phyloP scores from a whole-genome alignment of 2,888 invertebrate genomes.

The Thysanoteuthis rhombus region DNA sequence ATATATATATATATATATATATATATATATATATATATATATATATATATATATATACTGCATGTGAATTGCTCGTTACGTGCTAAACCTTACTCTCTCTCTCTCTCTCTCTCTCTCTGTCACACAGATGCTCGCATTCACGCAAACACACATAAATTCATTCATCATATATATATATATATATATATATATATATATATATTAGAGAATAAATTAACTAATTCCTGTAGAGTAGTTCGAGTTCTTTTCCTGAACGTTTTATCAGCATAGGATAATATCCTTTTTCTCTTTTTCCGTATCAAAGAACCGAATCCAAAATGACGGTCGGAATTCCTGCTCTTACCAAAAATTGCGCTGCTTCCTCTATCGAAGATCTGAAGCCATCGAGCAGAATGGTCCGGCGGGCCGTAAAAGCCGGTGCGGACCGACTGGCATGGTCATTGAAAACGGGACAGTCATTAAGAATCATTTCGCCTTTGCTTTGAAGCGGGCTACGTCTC shows the following conservation, averaged over 20 bases:
- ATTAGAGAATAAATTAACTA: not conserved
- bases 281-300: not conserved
- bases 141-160: not conserved
- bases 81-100: too few relatives aligned
- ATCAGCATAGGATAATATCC: not conserved
- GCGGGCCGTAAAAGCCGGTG: not conserved
- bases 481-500: not conserved
- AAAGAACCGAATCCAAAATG: not conserved
- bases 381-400: not conserved
- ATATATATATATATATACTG: too few relatives aligned
- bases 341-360: not conserved
- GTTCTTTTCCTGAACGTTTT: not conserved
- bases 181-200: not conserved
- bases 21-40: not conserved
- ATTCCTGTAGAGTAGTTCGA: not conserved
- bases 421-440: not conserved
- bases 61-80: too few relatives aligned
- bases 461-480: not conserved
- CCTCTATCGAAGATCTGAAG: not conserved
- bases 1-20: not conserved
- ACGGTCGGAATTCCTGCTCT: not conserved
- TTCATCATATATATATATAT: not conserved
- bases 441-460: not conserved
- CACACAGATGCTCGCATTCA: not conserved
- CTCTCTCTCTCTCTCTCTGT: too few relatives aligned